Evolutionary conservation across 1,140 invertebrate species (phyloP), one percentile per base, ranked within the genome.

Genomic region (Sipha flava): DNA sequence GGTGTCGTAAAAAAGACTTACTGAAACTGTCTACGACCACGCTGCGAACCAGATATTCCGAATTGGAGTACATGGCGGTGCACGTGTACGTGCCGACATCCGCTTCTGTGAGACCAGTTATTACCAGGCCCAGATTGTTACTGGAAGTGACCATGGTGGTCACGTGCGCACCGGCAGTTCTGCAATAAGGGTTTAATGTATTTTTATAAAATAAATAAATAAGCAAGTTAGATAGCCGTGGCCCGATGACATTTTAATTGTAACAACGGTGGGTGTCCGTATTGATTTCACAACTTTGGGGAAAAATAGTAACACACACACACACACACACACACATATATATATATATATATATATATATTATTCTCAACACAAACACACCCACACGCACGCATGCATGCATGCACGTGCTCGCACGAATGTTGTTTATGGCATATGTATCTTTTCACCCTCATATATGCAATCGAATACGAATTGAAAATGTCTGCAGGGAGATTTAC

Each of bases 51-150:
- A 95, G 85, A 31, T 85, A 85, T 83, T 91, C 86, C 57, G 90
- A 90, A 82, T 87, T 90, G 21, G 92, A 92, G 84, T 94, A 95
- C 77, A 86, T 90, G 10, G 92, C 94, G 34, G 89, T 88, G 85
- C 95, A 97, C 54, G 90, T 93, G 86, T 96, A 97, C 79, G 86
- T 90, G 54, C 94, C 94, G 59, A 90, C 90, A 86, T 95, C 91
- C 47, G 91, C 88, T 79, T 92, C 90, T 52, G 90, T 88, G 73
- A 96, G 87, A 37, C 90, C 89, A 57, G 73, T 77, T 14, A 77
- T 77, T 3, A 77, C 49, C 47, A 77, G 52, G 1, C 73, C 73
- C 34, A 77, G 26, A 59, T 77, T 77, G 52, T 77, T 77, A 16
- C n/a, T 54, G 37, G 52, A 59, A 7, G 73, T 77, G 2, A 59